Conservation (phyloP, 2,888 invertebrate species). For the Oligia latruncula region DNA sequence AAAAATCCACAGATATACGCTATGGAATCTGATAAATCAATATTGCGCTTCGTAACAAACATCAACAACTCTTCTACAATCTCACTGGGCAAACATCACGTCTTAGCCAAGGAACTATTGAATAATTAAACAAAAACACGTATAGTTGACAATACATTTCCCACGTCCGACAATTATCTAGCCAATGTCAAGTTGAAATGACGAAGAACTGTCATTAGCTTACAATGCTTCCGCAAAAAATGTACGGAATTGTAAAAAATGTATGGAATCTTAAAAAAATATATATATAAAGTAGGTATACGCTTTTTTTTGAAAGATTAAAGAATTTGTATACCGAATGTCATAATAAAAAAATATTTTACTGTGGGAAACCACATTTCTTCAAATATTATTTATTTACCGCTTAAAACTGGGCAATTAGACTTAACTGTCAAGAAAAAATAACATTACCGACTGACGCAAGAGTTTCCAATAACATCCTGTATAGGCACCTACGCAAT, state of each 20-base stretch:
- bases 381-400: neutral
- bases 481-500: neutral
- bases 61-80: conserved; percentile 21
- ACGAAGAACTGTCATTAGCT: conserved; percentile 36
- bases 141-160: conserved; percentile 54
- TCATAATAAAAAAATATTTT: neutral
- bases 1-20: neutral
- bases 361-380: neutral
- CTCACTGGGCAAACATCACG: conserved; percentile 39
- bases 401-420: neutral
- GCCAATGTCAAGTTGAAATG: conserved; percentile 63
- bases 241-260: conserved; percentile 17
- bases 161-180: conserved; percentile 57
- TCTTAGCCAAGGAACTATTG: conserved; percentile 36
- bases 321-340: neutral
- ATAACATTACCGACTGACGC: neutral
- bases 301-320: conserved; percentile 6
- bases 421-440: neutral
- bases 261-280: conserved; percentile 4
- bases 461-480: neutral
- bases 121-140: conserved; percentile 46
- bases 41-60: neutral
- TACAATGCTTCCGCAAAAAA: conserved; percentile 46
- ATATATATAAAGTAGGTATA: no score
- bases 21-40: conserved; percentile 6